Conservation (phyloP, 1,140 invertebrate species). For the Arctopsyche grandis region DNA sequence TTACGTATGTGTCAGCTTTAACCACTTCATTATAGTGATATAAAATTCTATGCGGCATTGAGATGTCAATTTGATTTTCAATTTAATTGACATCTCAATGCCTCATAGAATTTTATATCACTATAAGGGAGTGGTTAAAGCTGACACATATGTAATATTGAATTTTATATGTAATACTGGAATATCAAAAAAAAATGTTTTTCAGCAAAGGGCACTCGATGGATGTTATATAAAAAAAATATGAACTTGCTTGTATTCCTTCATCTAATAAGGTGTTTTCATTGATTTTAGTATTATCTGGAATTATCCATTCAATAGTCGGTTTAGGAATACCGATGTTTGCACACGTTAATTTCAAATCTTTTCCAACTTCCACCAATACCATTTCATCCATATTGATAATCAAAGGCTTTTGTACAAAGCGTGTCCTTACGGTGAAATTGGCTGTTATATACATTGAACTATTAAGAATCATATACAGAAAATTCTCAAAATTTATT, state of each 20-base stretch:
- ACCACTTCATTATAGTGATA: no score
- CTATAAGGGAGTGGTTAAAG: no score
- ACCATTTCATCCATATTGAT: not conserved
- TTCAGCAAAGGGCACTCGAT: no score
- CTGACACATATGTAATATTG: no score
- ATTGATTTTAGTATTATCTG: not conserved
- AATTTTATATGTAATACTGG: no score
- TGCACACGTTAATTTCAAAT: not conserved
- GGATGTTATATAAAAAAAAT: no score
- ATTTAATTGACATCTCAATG: no score
- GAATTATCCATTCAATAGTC: constrained; percentile 2
- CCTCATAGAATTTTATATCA: no score
- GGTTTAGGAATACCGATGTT: constrained; percentile 27
- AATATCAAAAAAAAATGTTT: no score
- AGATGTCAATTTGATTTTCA: no score
- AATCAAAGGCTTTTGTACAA: constrained; percentile 30
- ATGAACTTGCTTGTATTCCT: not conserved
- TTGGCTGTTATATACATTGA: not conserved
- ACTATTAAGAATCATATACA: not conserved
- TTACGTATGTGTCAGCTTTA: no score
- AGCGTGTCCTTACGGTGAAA: not conserved
- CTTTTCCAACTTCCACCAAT: constrained; percentile 11
- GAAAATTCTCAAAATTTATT: not conserved
- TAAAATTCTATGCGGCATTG: no score
- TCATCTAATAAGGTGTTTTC: not conserved